Evolutionary conservation across 2,888 invertebrate species (phyloP), one percentile per base, ranked within the genome.

Genomic region (Pseudococcus viburni): DNA sequence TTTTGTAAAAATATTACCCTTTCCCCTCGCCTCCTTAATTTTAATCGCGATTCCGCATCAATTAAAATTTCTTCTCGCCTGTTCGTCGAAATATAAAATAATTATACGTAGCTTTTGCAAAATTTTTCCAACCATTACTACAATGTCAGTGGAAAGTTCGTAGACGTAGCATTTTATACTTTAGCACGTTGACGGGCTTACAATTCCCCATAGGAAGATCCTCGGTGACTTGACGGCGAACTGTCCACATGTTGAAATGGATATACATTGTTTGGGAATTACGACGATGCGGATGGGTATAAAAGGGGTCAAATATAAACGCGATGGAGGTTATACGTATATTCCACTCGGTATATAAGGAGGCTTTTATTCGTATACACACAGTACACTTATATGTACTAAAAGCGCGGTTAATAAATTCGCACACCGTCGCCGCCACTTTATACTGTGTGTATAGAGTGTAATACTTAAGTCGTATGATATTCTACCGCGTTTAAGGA

Each of bases 401-500:
- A 59, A 59, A 59, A 59, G 59, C 59, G 59, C 59, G 59, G 59
- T 59, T 59, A 59, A 59, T 59, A 59, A 59, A 59, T 59, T 59
- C 59, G 59, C 59, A 59, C 59, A 59, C 59, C 59, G 59, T 59
- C 59, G 59, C 59, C 59, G 19, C 59, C 59, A 59, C 59, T 59
- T 59, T 59, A 59, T 59, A 19, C 59, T 59, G 7, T 59, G 11
- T 59, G 15, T 33, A 73, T 33, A 33, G 33, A 33, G 26, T 73
- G 33, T 73, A 73, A 73, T 73, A 73, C 68, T 26, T 59, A 59
- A 59, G 59, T 59, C 68, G 68, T 73, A 73, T 73, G 59, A 59
- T 59, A 59, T 59, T 59, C 59, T 19, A 73, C 26, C 51, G 85
- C 85, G 59, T 85, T 85, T 59, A 39, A 85, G 59, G 85, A 85